Percentiles rank a stretch among this genome's conserved stretches.
These are phyloP conservation scores for Drosophila truncata DNA, from an alignment of 1,140 invertebrate species.

Conservation along the genomic window DNA sequence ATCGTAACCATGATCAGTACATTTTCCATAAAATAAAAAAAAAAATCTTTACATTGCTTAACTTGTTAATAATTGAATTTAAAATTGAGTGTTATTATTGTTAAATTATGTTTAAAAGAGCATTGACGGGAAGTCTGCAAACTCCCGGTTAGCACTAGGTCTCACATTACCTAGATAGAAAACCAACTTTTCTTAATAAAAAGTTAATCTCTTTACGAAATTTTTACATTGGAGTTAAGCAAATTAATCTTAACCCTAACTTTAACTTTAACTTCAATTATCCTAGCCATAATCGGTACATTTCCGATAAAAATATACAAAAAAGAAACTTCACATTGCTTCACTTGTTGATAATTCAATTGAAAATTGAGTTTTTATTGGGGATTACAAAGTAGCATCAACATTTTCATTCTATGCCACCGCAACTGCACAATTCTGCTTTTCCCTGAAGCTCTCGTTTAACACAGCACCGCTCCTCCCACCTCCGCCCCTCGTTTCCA, in stretches of 20 bases:
- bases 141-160: background rate
- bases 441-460: background rate
- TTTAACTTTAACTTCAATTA: no score
- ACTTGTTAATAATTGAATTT: constrained; percentile 1
- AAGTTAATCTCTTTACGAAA: background rate
- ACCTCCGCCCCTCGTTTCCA: background rate
- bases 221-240: background rate
- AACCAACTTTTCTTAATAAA: background rate
- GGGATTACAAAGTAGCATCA: background rate
- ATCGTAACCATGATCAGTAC: background rate
- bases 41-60: no score
- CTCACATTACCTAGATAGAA: background rate
- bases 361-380: constrained; percentile 1
- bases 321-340: no score
- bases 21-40: background rate
- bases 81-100: background rate
- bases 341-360: background rate
- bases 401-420: constrained; percentile 4
- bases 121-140: background rate
- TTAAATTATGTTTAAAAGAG: background rate
- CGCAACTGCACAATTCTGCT: constrained; percentile 29
- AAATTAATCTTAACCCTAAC: no score
- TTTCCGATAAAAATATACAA: background rate
- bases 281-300: background rate
- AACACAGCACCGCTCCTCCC: background rate